phyloP scores from a whole-genome alignment of 2,797 vertebrate genomes.

The Cynopterus sphinx region DNA sequence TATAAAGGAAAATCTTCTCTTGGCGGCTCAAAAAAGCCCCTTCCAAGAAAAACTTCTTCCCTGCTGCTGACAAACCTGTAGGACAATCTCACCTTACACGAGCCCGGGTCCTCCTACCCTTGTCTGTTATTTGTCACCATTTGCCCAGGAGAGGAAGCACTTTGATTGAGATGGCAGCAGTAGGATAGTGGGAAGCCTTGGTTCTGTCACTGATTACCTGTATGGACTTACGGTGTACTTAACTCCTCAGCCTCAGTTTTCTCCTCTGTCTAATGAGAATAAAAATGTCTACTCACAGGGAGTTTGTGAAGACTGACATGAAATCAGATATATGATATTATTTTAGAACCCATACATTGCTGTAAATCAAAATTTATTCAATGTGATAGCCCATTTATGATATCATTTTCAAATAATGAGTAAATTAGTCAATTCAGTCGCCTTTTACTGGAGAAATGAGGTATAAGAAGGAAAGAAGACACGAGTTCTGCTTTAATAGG shows the following conservation, averaged over 20 bases:
- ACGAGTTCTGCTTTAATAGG: not conserved
- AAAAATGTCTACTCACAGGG: not conserved
- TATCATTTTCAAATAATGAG: constrained; percentile 44
- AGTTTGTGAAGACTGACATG: not conserved
- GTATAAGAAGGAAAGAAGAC: constrained; percentile 19
- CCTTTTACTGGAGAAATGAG: constrained; percentile 34
- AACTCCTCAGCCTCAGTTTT: not conserved
- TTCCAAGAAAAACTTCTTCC: not conserved
- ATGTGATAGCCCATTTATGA: constrained; percentile 2
- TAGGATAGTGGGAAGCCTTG: not conserved
- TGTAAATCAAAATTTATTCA: constrained; percentile 38
- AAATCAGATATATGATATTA: not conserved
- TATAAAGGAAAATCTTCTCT: not conserved
- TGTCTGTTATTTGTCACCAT: not conserved
- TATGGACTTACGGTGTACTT: not conserved
- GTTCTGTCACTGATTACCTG: not conserved
- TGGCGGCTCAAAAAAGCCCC: not conserved
- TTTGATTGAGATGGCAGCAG: not conserved
- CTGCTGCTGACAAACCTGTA: not conserved
- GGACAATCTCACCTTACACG: not conserved
- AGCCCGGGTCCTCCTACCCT: not conserved
- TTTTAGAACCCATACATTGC: not conserved
- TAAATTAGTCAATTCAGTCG: constrained; percentile 43
- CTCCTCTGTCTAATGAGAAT: not conserved
- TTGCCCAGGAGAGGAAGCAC: not conserved